Base-by-base conservation (phyloP, 2,888 invertebrate species). In the Zhuqinia jingwanae region DNA sequence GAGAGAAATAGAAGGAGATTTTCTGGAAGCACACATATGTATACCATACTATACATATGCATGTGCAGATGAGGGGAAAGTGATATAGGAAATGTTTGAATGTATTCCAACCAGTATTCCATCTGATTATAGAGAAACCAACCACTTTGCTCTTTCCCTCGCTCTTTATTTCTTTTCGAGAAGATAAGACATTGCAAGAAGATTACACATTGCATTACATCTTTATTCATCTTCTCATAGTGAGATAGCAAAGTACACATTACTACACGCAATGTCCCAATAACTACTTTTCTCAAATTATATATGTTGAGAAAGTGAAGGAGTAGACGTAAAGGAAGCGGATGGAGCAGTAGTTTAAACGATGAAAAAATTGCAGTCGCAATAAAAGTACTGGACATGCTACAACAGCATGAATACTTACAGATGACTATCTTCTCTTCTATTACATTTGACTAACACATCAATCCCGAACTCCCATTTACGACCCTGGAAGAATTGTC, bases 121-220 rank as follows among this genome's bases (percentile, higher is more conserved):
- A 45, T 70, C 70, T 22, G 70, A 70, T 70, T 70, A 70, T 25
- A 25, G n/a, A 6, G 30, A 30, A 63, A 63, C 63, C 63, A 11
- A 30, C 63, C 63, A 63, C 30, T 63, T 63, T 63, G n/a, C 63
- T 63, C 25, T 63, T 27, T 5, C 13, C 27, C 0, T 30, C n/a
- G 13, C 2, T n/a, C 11, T 25, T 13, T 22, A 58, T 58, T 3
- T 6, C 2, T 30, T 20, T 30, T 15, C 30, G 30, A n/a, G 30
- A 30, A 30, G 30, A 30, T 20, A 63, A 58, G 58, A 17, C 53
- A 53, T 53, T 53, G 53, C 17, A 58, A n/a, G 2, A 58, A 58
- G 58, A 58, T 58, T 58, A 25, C 58, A 58, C 25, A 8, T 11
- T 58, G 58, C 58, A 22, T 58, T 58, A 58, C 25, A 58, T 25